These are phyloP conservation scores for Polyommatus iphigenia DNA, from an alignment of 2,888 invertebrate species.

Conservation along the genomic window DNA sequence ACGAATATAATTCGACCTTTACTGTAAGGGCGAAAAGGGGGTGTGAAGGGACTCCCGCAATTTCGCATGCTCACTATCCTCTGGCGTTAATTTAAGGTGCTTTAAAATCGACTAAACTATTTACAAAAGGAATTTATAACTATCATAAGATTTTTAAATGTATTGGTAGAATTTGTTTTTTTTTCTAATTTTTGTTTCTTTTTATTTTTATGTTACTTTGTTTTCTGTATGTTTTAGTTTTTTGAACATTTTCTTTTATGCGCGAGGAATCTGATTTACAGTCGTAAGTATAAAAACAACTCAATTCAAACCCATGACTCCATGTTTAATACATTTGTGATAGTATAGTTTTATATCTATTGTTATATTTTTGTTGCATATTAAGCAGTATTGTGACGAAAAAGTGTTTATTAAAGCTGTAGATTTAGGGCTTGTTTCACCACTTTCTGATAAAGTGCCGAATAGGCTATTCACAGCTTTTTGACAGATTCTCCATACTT, in stretches of 20 bases:
- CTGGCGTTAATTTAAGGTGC: not conserved
- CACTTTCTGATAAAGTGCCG: too few relatives aligned
- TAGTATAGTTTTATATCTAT: not conserved
- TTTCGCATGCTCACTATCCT: too few relatives aligned
- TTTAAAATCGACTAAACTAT: not conserved
- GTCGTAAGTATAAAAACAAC: not conserved
- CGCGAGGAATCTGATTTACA: slow-evolving; percentile 17
- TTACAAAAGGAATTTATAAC: not conserved
- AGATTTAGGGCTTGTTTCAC: too few relatives aligned
- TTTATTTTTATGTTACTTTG: slow-evolving; percentile 9
- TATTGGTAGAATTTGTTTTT: not conserved
- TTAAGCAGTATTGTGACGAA: too few relatives aligned
- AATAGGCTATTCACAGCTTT: too few relatives aligned
- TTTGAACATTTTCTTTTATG: slow-evolving; percentile 37
- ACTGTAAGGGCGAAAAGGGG: too few relatives aligned
- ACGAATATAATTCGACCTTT: too few relatives aligned
- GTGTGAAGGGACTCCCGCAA: too few relatives aligned
- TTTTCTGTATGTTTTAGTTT: slow-evolving; percentile 27
- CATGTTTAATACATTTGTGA: not conserved
- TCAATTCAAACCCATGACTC: not conserved
- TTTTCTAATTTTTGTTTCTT: not conserved
- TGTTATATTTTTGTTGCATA: not conserved
- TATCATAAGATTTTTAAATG: not conserved
- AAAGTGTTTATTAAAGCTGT: too few relatives aligned
- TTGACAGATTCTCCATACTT: too few relatives aligned